Percentiles rank a stretch among this genome's conserved stretches.
phyloP scores from a whole-genome alignment of 1,140 invertebrate genomes.

The Drosophila tsacasi region DNA sequence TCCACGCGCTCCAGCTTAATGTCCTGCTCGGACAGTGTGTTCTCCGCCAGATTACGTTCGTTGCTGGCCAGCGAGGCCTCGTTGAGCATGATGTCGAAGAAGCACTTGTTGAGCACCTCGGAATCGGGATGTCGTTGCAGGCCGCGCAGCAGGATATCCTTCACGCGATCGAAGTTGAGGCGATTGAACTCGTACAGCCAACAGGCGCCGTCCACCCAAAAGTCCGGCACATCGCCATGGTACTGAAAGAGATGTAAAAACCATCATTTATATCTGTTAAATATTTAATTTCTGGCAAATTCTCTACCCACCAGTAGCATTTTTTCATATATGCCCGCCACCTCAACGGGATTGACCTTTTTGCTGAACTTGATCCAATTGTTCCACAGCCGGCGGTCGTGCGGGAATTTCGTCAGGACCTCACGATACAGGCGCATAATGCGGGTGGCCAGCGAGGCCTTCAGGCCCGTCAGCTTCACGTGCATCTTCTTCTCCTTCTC shows the following conservation, averaged over 20 bases:
- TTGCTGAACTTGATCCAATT: conserved; percentile 77
- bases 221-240: conserved; percentile 65
- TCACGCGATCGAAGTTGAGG: conserved; percentile 58
- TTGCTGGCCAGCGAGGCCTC: conserved; percentile 55
- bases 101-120: conserved; percentile 63
- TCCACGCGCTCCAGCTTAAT: conserved; percentile 69
- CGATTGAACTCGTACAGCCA: conserved; percentile 76
- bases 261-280: not conserved
- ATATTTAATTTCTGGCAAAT: not conserved
- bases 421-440: conserved; percentile 76
- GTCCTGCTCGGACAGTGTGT: conserved; percentile 67
- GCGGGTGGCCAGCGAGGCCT: conserved; percentile 55
- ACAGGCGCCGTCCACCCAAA: conserved; percentile 70
- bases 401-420: conserved; percentile 60
- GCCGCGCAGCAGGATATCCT: conserved; percentile 71
- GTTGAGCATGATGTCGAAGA: conserved; percentile 70
- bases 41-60: conserved; percentile 48
- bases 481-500: conserved; percentile 68
- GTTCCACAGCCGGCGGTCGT: conserved; percentile 70
- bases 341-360: conserved; percentile 62
- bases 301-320: conserved; percentile 68
- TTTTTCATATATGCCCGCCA: conserved; percentile 79
- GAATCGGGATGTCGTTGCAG: conserved; percentile 71
- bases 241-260: conserved; percentile 40
- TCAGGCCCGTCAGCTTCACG: conserved; percentile 55